Base-by-base conservation (phyloP, 2,797 vertebrate species). In the Acanthurus tractus region DNA sequence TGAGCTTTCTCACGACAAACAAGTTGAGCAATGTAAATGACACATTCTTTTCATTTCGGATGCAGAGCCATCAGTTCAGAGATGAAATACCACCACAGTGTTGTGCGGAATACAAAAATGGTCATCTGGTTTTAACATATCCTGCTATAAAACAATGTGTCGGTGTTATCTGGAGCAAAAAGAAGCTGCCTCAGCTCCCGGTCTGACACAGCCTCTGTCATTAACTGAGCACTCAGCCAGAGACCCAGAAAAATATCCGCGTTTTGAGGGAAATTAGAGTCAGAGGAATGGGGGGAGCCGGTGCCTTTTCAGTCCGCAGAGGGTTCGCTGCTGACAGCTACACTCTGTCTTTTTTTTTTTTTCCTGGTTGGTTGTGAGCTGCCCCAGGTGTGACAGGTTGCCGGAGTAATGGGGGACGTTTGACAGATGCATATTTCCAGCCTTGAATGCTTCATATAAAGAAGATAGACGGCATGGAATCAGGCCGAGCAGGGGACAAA, bases 351-450 rank as follows among this genome's bases (percentile, higher is more conserved):
- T 88, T 88, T 84, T 87, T 88, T 88, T 84, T 87, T 75, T 70
- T 81, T 67, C 38, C 72, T 79, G 76, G 74, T 81, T 86, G 86
- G 79, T 91, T 90, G 85, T 69, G 87, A 86, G 88, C 83, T 82
- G 87, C 90, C 92, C 89, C 94, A 94, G 93, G 93, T 94, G 93
- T 93, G 92, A 93, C 90, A 93, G 90, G 90, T 89, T 89, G 91
- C 85, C 83, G 80, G 89, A 93, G 91, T 92, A 93, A 94, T 93
- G 91, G 90, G 86, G 87, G 83, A 93, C 78, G 72, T 91, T 90
- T 91, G 92, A 93, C 91, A 89, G 91, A 93, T 93, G 93, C 93
- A 94, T 94, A 94, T 94, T 93, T 92, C 88, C 91, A 93, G 86
- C 90, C 94, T 93, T 94, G 93, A 95, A 93, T 90, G 90, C 86